Evolutionary conservation across 2,113 vertebrate species (phyloP), one percentile per base, ranked within the genome.

Genomic region (Caranx melampygus): DNA sequence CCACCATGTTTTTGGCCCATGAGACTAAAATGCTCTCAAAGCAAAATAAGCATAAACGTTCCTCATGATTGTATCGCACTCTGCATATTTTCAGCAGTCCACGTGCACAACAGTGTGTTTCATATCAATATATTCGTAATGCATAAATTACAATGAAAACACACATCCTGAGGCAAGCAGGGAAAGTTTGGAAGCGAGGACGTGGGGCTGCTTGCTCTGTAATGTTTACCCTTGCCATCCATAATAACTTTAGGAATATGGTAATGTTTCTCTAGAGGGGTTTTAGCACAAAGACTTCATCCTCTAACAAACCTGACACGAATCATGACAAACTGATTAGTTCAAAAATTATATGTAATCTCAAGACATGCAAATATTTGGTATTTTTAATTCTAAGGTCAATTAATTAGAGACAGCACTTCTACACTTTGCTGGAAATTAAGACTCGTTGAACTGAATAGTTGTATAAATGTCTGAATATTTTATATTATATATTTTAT

Each of bases 71-170:
- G 7, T 37, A 14, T 13, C 52, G 64, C 5, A 37, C 58, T 63
- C 18, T 12, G 26, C 59, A 16, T 35, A 59, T 47, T 57, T 52
- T 16, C 15, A 33, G 18, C 7, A 3, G 45, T 66, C 45, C 54
- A 71, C 47, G 58, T 55, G 40, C 40, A 42, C 10, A 42, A 44
- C 49, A 47, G 15, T 14, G 51, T 63, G 55, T 21, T 51, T 75
- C 58, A 45, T 15, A 73, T 73, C 31, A 59, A 21, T 34, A 63
- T 54, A 73, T 59, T 73, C 62, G 68, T 55, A 26, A 72, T 62
- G 72, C 67, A 85, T 71, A 65, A 66, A 61, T 80, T 47, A 68
- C 1, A 63, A 77, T 63, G 40, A 69, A 68, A 78, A 73, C 57
- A 47, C 65, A 67, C 49, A 52, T 63, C 78, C 73, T 5, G 12